phyloP scores from a whole-genome alignment of 2,113 vertebrate genomes.

The Neopipo cinnamomea region DNA sequence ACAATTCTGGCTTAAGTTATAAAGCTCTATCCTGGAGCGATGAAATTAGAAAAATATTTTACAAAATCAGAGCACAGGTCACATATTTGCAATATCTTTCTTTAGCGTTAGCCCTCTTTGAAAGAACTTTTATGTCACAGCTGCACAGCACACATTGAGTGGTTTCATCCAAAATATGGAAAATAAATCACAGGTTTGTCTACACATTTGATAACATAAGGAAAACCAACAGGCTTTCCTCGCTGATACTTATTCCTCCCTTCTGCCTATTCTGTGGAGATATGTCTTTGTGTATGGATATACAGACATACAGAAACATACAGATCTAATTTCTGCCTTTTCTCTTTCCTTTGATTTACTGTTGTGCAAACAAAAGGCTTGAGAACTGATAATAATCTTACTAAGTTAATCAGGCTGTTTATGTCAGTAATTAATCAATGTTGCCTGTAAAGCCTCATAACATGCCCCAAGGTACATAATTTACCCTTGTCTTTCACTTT shows the following conservation, averaged over 20 bases:
- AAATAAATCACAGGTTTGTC: conserved; percentile 24
- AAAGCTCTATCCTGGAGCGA: conserved; percentile 15
- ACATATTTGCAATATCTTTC: conserved; percentile 20
- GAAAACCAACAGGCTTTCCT: neutral
- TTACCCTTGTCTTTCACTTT: conserved; percentile 21
- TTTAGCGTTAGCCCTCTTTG: neutral
- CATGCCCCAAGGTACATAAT: conserved; percentile 22
- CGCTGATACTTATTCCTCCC: neutral
- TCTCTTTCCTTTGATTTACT: conserved; percentile 52
- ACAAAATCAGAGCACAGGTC: conserved; percentile 9
- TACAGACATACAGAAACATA: neutral
- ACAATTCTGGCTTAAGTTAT: conserved; percentile 38
- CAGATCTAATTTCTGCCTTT: conserved; percentile 22
- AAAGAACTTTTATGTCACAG: conserved; percentile 53
- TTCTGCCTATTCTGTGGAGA: neutral
- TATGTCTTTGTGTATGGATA: neutral
- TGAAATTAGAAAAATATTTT: conserved; percentile 40
- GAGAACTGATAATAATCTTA: conserved; percentile 43
- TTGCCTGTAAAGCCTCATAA: conserved; percentile 7
- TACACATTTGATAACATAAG: neutral
- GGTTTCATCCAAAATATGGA: conserved; percentile 4
- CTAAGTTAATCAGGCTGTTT: conserved; percentile 35
- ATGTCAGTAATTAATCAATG: conserved; percentile 58
- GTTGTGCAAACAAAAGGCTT: conserved; percentile 43
- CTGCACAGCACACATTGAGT: conserved; percentile 31